Conservation (phyloP, 1,140 invertebrate species). For the Rhyzopertha dominica region DNA sequence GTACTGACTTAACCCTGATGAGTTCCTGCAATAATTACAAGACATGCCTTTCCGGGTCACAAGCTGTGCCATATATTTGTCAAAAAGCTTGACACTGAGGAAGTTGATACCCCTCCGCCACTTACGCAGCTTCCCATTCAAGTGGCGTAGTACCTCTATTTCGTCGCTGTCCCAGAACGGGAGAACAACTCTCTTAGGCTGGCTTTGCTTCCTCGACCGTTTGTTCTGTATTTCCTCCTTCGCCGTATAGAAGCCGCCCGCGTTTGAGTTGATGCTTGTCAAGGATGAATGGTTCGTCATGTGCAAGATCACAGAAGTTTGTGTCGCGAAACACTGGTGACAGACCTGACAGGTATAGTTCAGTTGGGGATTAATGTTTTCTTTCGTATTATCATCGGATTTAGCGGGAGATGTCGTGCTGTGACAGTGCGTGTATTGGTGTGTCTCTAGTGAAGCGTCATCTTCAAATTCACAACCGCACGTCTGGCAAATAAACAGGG, state of each 20-base stretch:
- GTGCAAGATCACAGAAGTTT: slow-evolving; percentile 49
- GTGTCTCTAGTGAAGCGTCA: slow-evolving; percentile 48
- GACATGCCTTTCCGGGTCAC: slow-evolving; percentile 33
- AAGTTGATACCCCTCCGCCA: slow-evolving; percentile 22
- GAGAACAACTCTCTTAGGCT: slow-evolving; percentile 47
- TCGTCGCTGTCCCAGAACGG: slow-evolving; percentile 35
- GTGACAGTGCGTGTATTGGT: slow-evolving; percentile 45
- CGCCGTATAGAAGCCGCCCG: too few species aligned
- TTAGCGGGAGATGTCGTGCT: slow-evolving; percentile 46
- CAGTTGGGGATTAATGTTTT: slow-evolving; percentile 39
- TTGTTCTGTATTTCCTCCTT: slow-evolving; percentile 33
- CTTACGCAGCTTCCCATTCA: slow-evolving; percentile 30
- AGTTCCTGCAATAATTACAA: slow-evolving; percentile 37
- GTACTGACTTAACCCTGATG: slow-evolving; percentile 38
- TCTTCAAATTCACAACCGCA: slow-evolving; percentile 53
- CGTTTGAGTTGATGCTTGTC: slow-evolving; percentile 33
- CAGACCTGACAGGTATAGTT: slow-evolving; percentile 48
- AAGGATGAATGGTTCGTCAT: slow-evolving; percentile 46
- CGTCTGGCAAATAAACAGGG: slow-evolving; percentile 47
- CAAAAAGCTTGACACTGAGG: slow-evolving; percentile 12
- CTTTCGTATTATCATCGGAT: slow-evolving; percentile 38
- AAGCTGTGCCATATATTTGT: slow-evolving; percentile 40
- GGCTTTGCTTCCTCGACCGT: slow-evolving; percentile 48
- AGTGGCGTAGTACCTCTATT: slow-evolving; percentile 33
- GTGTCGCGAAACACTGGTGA: slow-evolving; percentile 42